Evolutionary conservation across 2,797 vertebrate genomes (phyloP).

Genomic region (Clamator glandarius): DNA sequence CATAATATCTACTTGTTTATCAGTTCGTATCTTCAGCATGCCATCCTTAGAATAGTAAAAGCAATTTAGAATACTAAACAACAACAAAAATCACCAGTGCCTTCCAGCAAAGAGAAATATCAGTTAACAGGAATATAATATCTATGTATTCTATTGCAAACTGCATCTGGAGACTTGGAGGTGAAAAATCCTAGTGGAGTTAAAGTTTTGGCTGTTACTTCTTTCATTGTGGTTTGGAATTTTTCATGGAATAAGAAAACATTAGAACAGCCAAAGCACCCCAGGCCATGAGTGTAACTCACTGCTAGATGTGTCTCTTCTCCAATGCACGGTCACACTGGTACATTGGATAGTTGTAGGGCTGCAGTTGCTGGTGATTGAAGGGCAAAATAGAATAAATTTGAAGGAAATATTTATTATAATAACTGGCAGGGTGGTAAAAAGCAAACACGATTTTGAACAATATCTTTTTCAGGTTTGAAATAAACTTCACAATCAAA

Average conservation of each 20-base stretch:
- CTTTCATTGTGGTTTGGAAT: background rate
- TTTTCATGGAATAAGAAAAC: background rate
- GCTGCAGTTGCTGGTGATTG: background rate
- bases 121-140: background rate
- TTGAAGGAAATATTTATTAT: background rate
- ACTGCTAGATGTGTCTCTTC: accelerated
- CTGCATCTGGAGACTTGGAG: background rate
- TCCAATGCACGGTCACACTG: accelerated
- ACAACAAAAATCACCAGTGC: background rate
- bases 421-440: background rate
- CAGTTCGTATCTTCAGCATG: background rate
- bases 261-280: background rate
- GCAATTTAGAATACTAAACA: background rate
- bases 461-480: background rate
- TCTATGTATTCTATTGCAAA: background rate
- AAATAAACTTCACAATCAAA: background rate
- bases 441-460: background rate
- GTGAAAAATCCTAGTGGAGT: background rate
- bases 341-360: too few species aligned
- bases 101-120: background rate
- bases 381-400: background rate
- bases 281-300: background rate
- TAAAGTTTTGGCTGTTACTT: background rate
- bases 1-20: conserved; percentile 23
- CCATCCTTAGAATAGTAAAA: background rate